Percentiles rank a stretch among this genome's conserved stretches.
Evolutionary conservation across 1,140 invertebrate species (phyloP).

Genomic region (Rhopalosiphum padi): DNA sequence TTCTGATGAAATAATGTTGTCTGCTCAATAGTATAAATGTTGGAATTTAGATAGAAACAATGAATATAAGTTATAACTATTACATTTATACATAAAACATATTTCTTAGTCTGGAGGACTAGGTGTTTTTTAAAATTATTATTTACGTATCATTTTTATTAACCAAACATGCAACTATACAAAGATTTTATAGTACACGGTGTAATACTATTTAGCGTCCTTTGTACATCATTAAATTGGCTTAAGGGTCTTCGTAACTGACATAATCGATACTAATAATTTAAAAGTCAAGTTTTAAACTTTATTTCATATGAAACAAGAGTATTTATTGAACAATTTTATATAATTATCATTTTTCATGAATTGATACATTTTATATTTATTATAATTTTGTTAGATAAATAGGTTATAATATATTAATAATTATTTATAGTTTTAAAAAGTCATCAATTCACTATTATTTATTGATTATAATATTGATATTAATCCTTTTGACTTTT

Average conservation of each 20-base stretch:
- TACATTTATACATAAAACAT: not conserved
- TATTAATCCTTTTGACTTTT: not conserved
- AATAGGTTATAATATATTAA: no score
- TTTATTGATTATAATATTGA: not conserved
- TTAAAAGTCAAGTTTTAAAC: not conserved
- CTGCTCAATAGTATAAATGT: not conserved
- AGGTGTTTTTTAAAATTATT: no score
- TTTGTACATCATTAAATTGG: not conserved
- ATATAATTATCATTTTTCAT: not conserved
- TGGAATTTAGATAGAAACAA: not conserved
- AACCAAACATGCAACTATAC: not conserved
- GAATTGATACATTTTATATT: not conserved
- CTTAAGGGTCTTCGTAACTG: constrained; percentile 23
- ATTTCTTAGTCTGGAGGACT: not conserved
- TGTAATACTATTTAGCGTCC: not conserved
- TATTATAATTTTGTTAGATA: not conserved
- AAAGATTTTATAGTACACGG: not conserved
- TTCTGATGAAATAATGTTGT: not conserved
- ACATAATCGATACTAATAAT: constrained; percentile 15
- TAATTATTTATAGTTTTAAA: not conserved
- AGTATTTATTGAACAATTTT: not conserved
- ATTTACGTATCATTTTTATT: not conserved
- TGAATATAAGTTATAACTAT: not conserved
- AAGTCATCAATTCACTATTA: not conserved
- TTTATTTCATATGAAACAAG: not conserved